Evolutionary conservation across 2,888 invertebrate genomes (phyloP).

Genomic region (Callinectes sapidus): DNA sequence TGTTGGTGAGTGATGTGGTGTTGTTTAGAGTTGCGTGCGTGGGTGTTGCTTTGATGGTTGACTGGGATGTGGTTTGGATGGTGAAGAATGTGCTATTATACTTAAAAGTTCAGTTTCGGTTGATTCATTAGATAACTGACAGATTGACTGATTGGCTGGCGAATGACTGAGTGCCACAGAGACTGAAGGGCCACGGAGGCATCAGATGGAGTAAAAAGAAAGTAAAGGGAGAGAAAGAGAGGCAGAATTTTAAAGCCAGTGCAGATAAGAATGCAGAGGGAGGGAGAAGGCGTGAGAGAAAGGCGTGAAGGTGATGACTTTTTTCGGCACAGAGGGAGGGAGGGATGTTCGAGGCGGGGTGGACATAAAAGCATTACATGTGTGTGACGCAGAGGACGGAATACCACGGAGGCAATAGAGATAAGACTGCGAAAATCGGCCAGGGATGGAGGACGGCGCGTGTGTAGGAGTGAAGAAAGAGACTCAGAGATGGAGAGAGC

Average conservation of each 20-base stretch:
- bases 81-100: no score
- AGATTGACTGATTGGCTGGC: no score
- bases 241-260: background rate
- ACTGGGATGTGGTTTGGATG: no score
- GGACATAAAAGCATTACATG: background rate
- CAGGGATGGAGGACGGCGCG: background rate
- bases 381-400: background rate
- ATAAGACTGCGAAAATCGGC: background rate
- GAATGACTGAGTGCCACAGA: no score
- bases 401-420: background rate
- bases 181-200: background rate
- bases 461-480: background rate
- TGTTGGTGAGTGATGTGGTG: background rate
- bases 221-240: background rate
- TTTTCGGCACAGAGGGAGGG: background rate
- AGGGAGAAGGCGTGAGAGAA: background rate
- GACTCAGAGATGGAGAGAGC: background rate
- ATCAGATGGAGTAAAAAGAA: background rate
- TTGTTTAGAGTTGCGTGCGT: background rate
- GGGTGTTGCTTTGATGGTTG: background rate
- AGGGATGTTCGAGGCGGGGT: background rate
- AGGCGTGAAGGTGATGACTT: background rate
- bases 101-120: background rate
- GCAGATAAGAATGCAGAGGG: background rate
- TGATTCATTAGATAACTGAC: background rate